Conservation (phyloP, 2,888 invertebrate species). For the Drepanosiphum platanoidis region DNA sequence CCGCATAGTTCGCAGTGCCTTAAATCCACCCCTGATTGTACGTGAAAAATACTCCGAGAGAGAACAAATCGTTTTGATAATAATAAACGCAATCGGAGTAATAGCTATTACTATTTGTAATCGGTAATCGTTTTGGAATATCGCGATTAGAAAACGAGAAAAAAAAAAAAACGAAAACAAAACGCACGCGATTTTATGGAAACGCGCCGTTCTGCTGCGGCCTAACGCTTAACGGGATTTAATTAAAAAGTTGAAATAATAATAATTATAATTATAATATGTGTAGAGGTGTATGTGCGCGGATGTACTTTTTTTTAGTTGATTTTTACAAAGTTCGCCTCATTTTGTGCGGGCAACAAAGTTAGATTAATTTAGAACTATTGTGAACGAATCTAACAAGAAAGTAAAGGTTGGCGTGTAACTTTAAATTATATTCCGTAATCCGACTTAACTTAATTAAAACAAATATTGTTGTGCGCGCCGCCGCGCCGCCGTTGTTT, state of each 20-base stretch:
- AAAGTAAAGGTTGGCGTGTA: not conserved
- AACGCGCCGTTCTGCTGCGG: no score
- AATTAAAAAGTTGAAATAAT: conserved; percentile 9
- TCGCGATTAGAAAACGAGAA: not conserved
- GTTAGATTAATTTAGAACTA: conserved; percentile 35
- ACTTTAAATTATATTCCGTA: conserved; percentile 27
- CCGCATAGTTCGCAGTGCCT: no score
- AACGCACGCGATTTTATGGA: not conserved
- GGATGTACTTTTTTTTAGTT: not conserved
- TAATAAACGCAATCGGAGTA: no score
- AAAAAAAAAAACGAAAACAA: not conserved
- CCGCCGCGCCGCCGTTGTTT: not conserved
- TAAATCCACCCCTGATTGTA: no score
- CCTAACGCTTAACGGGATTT: not conserved
- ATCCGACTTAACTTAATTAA: conserved; percentile 35
- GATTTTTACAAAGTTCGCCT: not conserved
- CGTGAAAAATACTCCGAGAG: no score
- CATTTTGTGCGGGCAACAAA: not conserved
- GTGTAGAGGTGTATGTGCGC: no score
- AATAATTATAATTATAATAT: not conserved
- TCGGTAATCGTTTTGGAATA: no score
- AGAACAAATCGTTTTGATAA: no score
- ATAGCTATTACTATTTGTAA: no score
- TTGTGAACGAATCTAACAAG: not conserved
- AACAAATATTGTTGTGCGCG: conserved; percentile 25